These are phyloP conservation scores for Saccostrea glomerata DNA, from an alignment of 1,140 invertebrate genomes.

Conservation along the genomic window DNA sequence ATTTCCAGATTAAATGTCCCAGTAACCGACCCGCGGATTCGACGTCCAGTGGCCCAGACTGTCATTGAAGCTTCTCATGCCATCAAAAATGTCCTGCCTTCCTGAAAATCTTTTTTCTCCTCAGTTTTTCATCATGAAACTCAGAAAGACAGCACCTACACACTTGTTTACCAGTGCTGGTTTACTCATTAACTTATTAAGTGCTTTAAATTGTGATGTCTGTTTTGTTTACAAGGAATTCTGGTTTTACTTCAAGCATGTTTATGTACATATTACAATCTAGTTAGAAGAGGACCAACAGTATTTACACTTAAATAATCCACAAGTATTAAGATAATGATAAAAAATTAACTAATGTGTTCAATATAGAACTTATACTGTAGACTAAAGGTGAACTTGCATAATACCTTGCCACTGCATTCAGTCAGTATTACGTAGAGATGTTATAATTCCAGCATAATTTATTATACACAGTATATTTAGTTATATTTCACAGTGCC, in stretches of 20 bases:
- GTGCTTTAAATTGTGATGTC: neutral
- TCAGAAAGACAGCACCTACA: neutral
- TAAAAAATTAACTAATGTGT: neutral
- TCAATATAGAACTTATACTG: conserved; percentile 1
- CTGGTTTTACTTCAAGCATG: neutral
- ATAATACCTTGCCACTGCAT: neutral
- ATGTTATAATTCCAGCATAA: neutral
- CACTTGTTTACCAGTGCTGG: neutral
- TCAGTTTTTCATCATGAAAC: neutral
- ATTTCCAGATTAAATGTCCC: conserved; percentile 71
- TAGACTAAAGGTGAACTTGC: neutral
- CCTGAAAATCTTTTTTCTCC: neutral
- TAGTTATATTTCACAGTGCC: conserved; percentile 3
- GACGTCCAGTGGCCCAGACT: conserved; percentile 64
- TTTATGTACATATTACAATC: neutral
- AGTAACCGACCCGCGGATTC: conserved; percentile 68
- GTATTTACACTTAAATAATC: neutral
- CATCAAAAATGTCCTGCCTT: conserved; percentile 59
- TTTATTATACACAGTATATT: neutral
- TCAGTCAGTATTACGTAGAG: neutral
- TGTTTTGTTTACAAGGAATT: neutral
- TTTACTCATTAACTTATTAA: neutral
- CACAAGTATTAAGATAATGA: neutral
- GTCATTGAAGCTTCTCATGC: conserved; percentile 72
- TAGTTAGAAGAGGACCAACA: neutral